A percentile compares a stretch with the other conserved stretches of the same genome.
Conservation (phyloP, 2,888 invertebrate genomes). For the Bursaphelenchus okinawaensis region DNA sequence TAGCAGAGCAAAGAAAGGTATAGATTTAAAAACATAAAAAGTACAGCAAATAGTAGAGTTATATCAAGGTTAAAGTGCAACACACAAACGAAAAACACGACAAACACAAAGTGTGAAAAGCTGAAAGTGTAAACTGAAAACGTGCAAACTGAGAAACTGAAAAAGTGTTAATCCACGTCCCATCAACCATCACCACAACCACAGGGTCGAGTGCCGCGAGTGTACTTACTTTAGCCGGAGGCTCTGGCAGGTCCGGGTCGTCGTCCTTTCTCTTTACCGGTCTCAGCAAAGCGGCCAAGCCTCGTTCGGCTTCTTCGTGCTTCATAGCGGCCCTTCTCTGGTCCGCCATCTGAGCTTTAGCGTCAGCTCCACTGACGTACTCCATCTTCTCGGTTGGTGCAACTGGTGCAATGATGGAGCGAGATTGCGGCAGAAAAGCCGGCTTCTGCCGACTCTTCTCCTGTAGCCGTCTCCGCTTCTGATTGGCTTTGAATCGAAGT, state of each 20-base stretch:
- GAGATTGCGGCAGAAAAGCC: constrained; percentile 11
- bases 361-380: constrained; percentile 6
- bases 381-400: background rate
- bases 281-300: background rate
- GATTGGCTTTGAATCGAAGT: constrained; percentile 18
- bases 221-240: background rate
- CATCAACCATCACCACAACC: background rate
- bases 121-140: background rate
- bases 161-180: background rate
- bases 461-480: constrained; percentile 18
- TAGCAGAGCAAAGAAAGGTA: too few relatives aligned
- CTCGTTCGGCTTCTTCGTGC: background rate
- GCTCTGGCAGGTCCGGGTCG: background rate
- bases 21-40: too few relatives aligned
- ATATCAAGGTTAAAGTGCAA: too few relatives aligned
- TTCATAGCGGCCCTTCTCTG: constrained; percentile 5
- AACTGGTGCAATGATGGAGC: constrained; percentile 8
- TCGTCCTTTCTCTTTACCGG: background rate
- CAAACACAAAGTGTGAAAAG: background rate
- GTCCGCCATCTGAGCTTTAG: constrained; percentile 9
- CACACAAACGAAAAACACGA: background rate
- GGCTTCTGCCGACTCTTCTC: constrained; percentile 5
- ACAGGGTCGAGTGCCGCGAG: background rate
- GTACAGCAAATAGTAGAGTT: too few relatives aligned
- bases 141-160: background rate